Evolutionary conservation across 2,797 vertebrate species (phyloP), one percentile per base, ranked within the genome.

Genomic region (Falco rusticolus): DNA sequence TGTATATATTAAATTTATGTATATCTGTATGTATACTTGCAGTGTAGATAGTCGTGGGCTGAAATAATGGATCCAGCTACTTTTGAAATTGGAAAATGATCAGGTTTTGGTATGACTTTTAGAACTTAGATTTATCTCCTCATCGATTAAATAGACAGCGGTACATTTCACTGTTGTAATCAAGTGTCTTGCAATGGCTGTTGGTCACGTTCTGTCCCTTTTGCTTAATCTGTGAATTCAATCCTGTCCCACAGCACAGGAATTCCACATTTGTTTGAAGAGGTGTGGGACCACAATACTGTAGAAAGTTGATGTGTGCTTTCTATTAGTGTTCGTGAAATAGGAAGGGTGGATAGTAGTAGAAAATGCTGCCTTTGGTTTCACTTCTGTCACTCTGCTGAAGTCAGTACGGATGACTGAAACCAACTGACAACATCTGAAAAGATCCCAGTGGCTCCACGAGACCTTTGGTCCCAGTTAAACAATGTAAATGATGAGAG

Each of bases 11-110:
- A n/a, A 10, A 24, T 56, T 54, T 37, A 10, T 56, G 4, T 43
- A 0, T 57, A 18, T n/a, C 13, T 68, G 0, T 29, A 17, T 0
- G 0, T 37, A 26, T 39, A 47, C 9, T n/a, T 69, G 25, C 75
- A 50, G 9, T 39, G 8, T 50, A 47, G 54, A 7, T 70, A 29
- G 29, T 47, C 21, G 10, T 51, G 24, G 5, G 12, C 15, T 85
- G 41, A 71, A 83, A 59, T n/a, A 60, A 54, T 63, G 9, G 16
- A 37, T 61, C 6, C 14, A 53, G 14, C 24, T 69, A n/a, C 53
- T 77, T 83, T 50, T 50, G 24, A 70, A 93, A 70, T 2, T 71
- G 10, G 25, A 50, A 64, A 51, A n/a, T n/a, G 19, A 51, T 56
- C 29, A 41, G 11, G 9, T 81, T 77, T 94, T 69, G 4, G 10